phyloP scores from a whole-genome alignment of 2,888 invertebrate genomes.

The Noctuana brunneofusca region DNA sequence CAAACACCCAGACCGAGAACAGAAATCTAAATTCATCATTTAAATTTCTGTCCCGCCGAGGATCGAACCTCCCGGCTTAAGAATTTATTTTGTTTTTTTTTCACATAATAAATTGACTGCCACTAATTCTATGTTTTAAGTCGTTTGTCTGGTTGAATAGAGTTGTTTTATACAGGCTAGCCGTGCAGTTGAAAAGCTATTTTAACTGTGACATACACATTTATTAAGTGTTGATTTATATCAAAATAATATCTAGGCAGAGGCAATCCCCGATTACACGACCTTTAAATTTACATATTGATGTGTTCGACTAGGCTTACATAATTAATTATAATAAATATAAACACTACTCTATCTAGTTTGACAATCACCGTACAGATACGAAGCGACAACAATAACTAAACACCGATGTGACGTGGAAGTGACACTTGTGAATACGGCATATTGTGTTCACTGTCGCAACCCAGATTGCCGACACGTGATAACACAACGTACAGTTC shows the following conservation, averaged over 20 bases:
- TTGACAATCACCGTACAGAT: conserved; percentile 56
- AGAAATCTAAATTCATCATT: too few relatives aligned
- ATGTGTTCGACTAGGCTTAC: conserved; percentile 50
- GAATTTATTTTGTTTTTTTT: too few relatives aligned
- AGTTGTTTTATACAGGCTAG: too few relatives aligned
- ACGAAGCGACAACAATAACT: conserved; percentile 79
- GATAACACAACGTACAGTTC: not conserved
- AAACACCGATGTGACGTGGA: conserved; percentile 73
- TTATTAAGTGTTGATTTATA: not conserved
- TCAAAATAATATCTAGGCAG: not conserved
- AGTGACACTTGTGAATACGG: conserved; percentile 41
- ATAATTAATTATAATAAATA: conserved; percentile 49
- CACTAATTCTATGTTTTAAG: too few relatives aligned
- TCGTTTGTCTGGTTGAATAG: too few relatives aligned
- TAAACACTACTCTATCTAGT: conserved; percentile 67
- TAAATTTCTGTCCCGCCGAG: too few relatives aligned
- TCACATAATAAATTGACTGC: too few relatives aligned
- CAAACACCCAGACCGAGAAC: too few relatives aligned
- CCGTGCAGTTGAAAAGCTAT: too few relatives aligned
- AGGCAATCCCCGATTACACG: conserved; percentile 49
- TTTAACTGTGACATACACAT: too few relatives aligned
- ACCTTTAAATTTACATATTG: conserved; percentile 53
- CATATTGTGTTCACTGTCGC: not conserved
- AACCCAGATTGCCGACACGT: not conserved
- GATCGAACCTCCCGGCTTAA: too few relatives aligned